Evolutionary conservation across 2,113 vertebrate genomes (phyloP), one percentile per base, ranked within the genome.

Genomic region (Halichoeres trimaculatus): DNA sequence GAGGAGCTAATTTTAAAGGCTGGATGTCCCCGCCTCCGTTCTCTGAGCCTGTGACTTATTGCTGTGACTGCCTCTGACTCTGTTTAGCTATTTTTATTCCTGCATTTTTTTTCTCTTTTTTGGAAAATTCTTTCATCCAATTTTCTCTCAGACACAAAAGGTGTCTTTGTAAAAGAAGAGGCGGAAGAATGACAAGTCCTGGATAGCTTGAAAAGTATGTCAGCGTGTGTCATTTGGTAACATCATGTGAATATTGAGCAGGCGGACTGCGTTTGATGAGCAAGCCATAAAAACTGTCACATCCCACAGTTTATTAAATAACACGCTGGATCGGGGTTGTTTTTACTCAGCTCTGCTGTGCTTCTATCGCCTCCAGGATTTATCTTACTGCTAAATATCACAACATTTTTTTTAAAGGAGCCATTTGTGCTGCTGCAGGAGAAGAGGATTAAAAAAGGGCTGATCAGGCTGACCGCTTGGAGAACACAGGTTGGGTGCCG

Each of bases 1-100:
- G 60, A 69, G 58, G 71, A 83, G 65, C 74, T 75, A 47, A 83
- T 87, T 87, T 76, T 68, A 66, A 62, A 67, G 71, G 82, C 68
- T 87, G 77, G 43, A 45, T 86, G 70, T 81, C 74, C 43, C 79
- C 62, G 57, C 76, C 72, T 76, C 59, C 51, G 73, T 70, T 69
- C 63, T 55, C 35, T 56, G 56, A 43, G 51, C 30, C 56, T 85
- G 52, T 77, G 70, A 74, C 77, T 89, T 88, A 81, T 76, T 80
- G 84, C 77, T 84, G 62, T 70, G 76, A 67, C 66, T 62, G 45
- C 70, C 83, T 90, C 77, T 20, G 43, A 64, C 64, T 86, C 55
- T 80, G 64, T 89, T 83, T 64, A 74, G 84, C 80, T 92, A 86
- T 93, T 91, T 93, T 91, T 93, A 85, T 79, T 86, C 78, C 23